A percentile compares a stretch with the other conserved stretches of the same genome.
Conservation (phyloP, 2,113 vertebrate genomes). For the Eulemur rufifrons region DNA sequence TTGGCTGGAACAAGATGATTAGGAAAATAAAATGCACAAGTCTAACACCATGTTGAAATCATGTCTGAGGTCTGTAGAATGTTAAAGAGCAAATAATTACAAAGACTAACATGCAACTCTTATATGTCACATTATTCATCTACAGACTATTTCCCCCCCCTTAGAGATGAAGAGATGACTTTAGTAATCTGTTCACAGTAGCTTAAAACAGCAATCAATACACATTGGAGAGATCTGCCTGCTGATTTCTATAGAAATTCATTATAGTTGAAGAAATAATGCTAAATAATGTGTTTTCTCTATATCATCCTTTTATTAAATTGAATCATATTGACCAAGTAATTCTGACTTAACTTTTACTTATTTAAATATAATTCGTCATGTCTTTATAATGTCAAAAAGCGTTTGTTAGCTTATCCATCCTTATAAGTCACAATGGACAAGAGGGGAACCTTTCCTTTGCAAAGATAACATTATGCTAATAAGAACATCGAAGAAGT, state of each 20-base stretch:
- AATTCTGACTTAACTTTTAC: conserved; percentile 55
- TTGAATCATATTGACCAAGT: conserved; percentile 40
- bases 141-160: conserved; percentile 71
- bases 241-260: conserved; percentile 68
- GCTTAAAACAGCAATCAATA: conserved; percentile 72
- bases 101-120: conserved; percentile 81
- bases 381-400: conserved; percentile 60
- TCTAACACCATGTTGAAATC: conserved; percentile 70
- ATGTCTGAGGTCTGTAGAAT: conserved; percentile 76
- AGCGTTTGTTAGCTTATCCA: conserved; percentile 23
- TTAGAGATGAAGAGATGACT: conserved; percentile 70
- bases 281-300: conserved; percentile 61
- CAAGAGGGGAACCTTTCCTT: conserved; percentile 18
- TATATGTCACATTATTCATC: conserved; percentile 74
- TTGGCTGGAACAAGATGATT: conserved; percentile 52
- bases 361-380: conserved; percentile 45
- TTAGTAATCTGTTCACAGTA: conserved; percentile 76
- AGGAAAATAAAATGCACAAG: conserved; percentile 70
- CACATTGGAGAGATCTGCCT: conserved; percentile 58
- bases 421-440: conserved; percentile 60
- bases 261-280: conserved; percentile 70
- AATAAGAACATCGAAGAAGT: background rate
- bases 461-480: background rate
- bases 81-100: conserved; percentile 76
- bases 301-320: conserved; percentile 49